A percentile compares a stretch with the other conserved stretches of the same genome.
These are phyloP conservation scores for Eilema depressum DNA, from an alignment of 2,888 invertebrate genomes.

Conservation along the genomic window DNA sequence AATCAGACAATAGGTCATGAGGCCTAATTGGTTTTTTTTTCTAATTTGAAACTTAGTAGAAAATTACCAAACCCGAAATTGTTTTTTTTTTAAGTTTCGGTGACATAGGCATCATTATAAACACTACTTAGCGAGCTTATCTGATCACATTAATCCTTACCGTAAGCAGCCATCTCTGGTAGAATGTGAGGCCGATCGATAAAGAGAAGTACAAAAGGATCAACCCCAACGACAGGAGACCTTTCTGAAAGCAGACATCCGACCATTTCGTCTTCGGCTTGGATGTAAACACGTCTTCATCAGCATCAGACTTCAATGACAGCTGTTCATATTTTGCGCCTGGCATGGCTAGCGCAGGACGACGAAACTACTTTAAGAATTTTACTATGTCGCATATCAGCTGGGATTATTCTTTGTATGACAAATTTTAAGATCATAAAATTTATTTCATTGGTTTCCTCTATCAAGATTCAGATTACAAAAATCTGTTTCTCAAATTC, in stretches of 20 bases:
- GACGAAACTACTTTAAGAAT: constrained; percentile 49
- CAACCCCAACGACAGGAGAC: constrained; percentile 81
- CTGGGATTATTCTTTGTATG: constrained; percentile 34
- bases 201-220: constrained; percentile 95
- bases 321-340: constrained; percentile 83
- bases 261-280: constrained; percentile 75
- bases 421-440: constrained; percentile 28
- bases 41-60: no score
- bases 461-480: not conserved
- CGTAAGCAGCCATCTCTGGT: constrained; percentile 97
- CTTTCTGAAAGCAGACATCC: constrained; percentile 76
- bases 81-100: no score
- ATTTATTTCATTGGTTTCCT: not conserved
- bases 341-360: constrained; percentile 68
- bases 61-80: no score
- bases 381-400: constrained; percentile 71
- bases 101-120: no score
- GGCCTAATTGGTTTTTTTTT: no score
- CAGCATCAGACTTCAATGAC: constrained; percentile 73
- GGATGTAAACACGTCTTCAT: constrained; percentile 74
- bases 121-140: not conserved
- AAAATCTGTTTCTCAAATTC: constrained; percentile 1
- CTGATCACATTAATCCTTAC: constrained; percentile 75
- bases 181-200: constrained; percentile 98
- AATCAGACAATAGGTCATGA: no score